Base-by-base conservation (phyloP, 53 echinoderm and acorn worm species). In the Echinarachnius parma region DNA sequence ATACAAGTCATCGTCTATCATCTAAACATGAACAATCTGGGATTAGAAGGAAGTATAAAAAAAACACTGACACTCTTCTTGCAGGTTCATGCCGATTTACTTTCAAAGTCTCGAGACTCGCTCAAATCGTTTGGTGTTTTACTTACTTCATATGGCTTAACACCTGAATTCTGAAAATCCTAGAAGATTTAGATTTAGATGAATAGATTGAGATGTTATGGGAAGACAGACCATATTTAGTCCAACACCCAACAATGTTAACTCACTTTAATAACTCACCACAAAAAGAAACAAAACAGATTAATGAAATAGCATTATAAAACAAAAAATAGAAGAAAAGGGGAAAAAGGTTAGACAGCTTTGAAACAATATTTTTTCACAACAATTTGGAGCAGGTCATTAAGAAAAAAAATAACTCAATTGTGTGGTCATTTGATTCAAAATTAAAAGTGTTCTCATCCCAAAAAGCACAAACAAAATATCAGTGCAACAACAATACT, bases 161-260 rank as follows among this genome's bases (percentile, higher is more conserved):
- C 74, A 55, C 74, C 74, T 25, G 36, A 34, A 34, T 55, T 39
- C 36, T 54, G 39, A 72, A 72, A 72, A 72, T 72, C 74, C 74
- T 72, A 72, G 36, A 68, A 52, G 52, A 49, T 13, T 52, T 49
- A 52, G 52, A 68, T 56, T 56, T 56, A 56, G 57, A 72, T n/a
- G 42, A 26, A 72, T 9, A 66, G 66, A 34, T 29, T 69, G 25
- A n/a, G n/a, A n/a, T 36, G 42, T 72, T 72, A 72, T 56, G 57
- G 19, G 56, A 42, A 72, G 74, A 39, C 55, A 39, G 26, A 68
- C 32, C 50, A 49, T 18, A 49, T 13, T 39, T 39, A 13, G 13
- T 39, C 42, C 42, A 39, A 49, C 4, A 18, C 50, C 9, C 10
- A 49, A 14, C 42, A 39, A 9, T 39, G 42, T 7, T 39, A 7